Evolutionary conservation across 2,113 vertebrate genomes (phyloP).

Genomic region (Melanocharis versteri): DNA sequence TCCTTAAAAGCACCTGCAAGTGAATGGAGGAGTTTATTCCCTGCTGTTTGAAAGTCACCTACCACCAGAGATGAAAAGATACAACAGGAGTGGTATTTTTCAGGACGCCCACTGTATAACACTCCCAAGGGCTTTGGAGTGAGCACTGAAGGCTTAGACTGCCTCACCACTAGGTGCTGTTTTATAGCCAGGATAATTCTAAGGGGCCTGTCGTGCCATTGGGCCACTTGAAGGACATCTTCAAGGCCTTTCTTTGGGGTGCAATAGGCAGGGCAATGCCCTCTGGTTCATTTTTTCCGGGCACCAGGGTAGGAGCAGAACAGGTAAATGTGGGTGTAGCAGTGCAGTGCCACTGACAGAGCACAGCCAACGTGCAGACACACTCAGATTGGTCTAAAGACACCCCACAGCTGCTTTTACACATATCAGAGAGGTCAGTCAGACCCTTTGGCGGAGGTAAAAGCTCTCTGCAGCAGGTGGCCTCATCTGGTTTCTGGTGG

Average conservation of each 20-base stretch:
- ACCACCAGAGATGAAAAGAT: neutral
- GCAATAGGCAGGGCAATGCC: neutral
- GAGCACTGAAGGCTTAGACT: neutral
- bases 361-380: neutral
- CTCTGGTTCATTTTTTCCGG: neutral
- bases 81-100: neutral
- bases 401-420: neutral
- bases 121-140: neutral
- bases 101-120: neutral
- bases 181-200: neutral
- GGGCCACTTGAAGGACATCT: neutral
- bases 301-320: neutral
- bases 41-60: neutral
- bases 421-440: fast-evolving
- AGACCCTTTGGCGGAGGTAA: neutral
- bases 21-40: neutral
- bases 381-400: neutral
- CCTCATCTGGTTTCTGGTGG: neutral
- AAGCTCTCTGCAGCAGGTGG: fast-evolving
- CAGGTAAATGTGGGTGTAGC: neutral
- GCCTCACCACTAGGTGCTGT: fast-evolving
- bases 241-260: neutral
- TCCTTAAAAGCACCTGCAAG: neutral
- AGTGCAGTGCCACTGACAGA: neutral
- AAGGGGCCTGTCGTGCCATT: fast-evolving